Conservation (phyloP, 2,888 invertebrate genomes). For the Lottia gigantea region DNA sequence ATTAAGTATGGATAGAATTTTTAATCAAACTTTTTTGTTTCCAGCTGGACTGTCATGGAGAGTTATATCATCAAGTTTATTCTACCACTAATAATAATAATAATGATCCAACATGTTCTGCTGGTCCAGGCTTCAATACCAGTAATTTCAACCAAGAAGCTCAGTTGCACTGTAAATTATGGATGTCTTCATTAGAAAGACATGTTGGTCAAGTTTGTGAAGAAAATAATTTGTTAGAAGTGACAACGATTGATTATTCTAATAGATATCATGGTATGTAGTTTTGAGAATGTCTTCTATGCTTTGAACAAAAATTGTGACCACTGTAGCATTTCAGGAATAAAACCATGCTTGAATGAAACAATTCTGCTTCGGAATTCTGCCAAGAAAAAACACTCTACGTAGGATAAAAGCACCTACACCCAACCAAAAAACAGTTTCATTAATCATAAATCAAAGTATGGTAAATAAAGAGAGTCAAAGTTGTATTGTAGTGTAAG, state of each 20-base stretch:
- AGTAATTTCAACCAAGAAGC: background rate
- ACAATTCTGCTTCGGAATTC: too few relatives aligned
- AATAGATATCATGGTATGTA: background rate
- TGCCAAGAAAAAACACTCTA: too few relatives aligned
- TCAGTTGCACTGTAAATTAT: background rate
- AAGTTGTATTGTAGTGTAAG: too few relatives aligned
- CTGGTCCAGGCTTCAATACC: background rate
- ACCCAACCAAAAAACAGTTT: too few relatives aligned
- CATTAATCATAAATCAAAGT: too few relatives aligned
- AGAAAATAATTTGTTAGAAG: background rate
- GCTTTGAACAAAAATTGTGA: too few relatives aligned
- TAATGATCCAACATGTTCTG: conserved; percentile 20
- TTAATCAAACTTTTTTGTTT: conserved; percentile 10
- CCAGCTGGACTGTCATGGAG: conserved; percentile 44
- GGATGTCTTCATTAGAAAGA: conserved; percentile 13
- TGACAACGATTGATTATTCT: background rate
- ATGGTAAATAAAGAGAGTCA: too few relatives aligned
- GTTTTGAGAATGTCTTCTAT: too few relatives aligned
- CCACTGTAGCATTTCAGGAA: too few relatives aligned
- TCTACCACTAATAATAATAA: conserved; percentile 2
- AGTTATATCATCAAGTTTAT: conserved; percentile 44
- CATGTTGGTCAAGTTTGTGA: conserved; percentile 11
- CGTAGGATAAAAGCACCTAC: too few relatives aligned
- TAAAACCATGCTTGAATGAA: too few relatives aligned
- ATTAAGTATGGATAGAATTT: too few relatives aligned